Conservation (phyloP, 2,888 invertebrate genomes). For the Bursaphelenchus okinawaensis region DNA sequence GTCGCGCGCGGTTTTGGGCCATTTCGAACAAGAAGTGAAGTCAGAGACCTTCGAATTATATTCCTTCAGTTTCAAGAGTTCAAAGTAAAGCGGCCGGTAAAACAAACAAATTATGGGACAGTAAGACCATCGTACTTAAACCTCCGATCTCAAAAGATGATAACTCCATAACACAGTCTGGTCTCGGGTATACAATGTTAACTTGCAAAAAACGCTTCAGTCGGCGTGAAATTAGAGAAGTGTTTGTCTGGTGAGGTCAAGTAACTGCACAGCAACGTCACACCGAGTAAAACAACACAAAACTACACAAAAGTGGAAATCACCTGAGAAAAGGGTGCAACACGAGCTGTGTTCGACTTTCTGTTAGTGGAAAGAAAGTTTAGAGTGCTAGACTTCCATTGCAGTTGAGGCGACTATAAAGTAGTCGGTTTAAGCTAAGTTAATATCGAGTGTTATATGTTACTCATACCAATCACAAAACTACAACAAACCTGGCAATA, state of each 20-base stretch:
- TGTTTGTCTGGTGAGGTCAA: background rate
- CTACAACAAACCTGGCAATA: background rate
- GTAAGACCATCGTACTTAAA: background rate
- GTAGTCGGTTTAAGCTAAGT: no score
- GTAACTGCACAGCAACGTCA: background rate
- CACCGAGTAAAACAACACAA: background rate
- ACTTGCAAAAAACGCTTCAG: no score
- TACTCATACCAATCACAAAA: background rate
- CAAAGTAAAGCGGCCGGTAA: background rate
- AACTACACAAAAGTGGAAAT: background rate
- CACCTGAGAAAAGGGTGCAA: background rate
- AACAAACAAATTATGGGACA: background rate
- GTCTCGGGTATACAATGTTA: no score
- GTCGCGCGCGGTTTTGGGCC: slow-evolving; percentile 5
- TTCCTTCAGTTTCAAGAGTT: background rate
- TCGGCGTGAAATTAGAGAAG: background rate
- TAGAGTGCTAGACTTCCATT: background rate
- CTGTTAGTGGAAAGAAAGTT: background rate
- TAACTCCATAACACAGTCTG: background rate
- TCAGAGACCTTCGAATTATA: background rate
- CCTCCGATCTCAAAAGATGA: background rate
- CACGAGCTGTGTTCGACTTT: background rate
- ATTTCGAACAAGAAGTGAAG: background rate
- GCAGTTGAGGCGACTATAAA: background rate
- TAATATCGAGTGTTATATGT: background rate